These are phyloP conservation scores for Yponomeuta malinellus DNA, from an alignment of 2,888 invertebrate genomes.

Conservation along the genomic window DNA sequence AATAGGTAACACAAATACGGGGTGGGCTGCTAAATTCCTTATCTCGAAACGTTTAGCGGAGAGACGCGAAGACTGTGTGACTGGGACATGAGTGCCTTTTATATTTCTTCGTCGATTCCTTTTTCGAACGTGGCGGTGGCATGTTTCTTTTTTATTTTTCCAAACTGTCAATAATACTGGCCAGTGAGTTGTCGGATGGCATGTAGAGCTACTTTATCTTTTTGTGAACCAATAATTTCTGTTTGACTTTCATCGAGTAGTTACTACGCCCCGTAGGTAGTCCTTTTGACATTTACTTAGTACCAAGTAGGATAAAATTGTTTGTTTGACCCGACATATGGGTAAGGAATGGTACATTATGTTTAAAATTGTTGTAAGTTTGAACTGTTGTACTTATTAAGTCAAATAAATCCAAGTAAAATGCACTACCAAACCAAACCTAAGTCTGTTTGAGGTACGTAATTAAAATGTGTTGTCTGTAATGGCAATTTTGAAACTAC, in stretches of 20 bases:
- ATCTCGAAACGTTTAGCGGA: slow-evolving; percentile 58
- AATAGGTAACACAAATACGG: slow-evolving; percentile 39
- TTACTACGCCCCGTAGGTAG: background rate
- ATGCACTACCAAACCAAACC: too few relatives aligned
- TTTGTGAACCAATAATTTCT: background rate
- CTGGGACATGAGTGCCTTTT: slow-evolving; percentile 21
- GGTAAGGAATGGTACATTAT: too few relatives aligned
- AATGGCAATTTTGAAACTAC: too few relatives aligned
- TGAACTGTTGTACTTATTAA: too few relatives aligned
- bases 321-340: background rate
- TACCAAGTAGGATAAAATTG: background rate
- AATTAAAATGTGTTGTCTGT: too few relatives aligned
- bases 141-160: slow-evolving; percentile 5
- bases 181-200: background rate
- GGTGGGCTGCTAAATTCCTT: slow-evolving; percentile 68
- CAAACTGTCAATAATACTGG: background rate
- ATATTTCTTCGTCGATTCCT: slow-evolving; percentile 10
- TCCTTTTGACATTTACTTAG: background rate
- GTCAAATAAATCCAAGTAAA: too few relatives aligned
- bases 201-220: background rate
- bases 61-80: slow-evolving; percentile 35
- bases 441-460: too few relatives aligned
- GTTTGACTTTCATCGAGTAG: background rate
- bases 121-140: slow-evolving; percentile 11
- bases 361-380: too few relatives aligned